Evolutionary conservation across 2,888 invertebrate species (phyloP).

Genomic region (Mythimna impura): DNA sequence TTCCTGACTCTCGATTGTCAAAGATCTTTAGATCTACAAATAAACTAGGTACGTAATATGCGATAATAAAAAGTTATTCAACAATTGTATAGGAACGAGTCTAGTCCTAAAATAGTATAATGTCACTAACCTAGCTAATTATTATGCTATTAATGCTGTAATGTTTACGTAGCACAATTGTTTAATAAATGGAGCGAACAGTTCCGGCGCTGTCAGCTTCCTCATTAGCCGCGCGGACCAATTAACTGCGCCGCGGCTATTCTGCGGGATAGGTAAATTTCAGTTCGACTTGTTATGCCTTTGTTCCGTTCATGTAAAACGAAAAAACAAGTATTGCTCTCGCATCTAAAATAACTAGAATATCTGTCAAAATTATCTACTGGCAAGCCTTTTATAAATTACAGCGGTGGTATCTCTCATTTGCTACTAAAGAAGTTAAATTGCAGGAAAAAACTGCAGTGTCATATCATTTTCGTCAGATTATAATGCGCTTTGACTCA

Average conservation of each 20-base stretch:
- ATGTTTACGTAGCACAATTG: conserved; percentile 85
- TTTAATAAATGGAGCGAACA: conserved; percentile 86
- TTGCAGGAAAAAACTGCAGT: conserved; percentile 15
- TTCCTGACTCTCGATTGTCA: background rate
- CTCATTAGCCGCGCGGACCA: conserved; percentile 87
- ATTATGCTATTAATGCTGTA: conserved; percentile 74
- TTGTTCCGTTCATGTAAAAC: conserved; percentile 50
- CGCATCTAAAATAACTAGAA: conserved; percentile 1
- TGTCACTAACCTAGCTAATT: conserved; percentile 59
- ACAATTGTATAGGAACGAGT: background rate
- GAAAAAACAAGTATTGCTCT: conserved; percentile 23
- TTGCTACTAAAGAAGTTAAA: background rate
- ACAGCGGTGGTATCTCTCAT: background rate
- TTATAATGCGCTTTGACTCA: conserved; percentile 40
- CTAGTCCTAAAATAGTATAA: conserved; percentile 51
- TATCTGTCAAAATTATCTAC: background rate
- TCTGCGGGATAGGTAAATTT: conserved; percentile 82
- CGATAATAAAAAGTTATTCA: background rate
- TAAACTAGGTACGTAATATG: background rate
- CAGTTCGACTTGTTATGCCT: conserved; percentile 57
- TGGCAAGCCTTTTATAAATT: background rate
- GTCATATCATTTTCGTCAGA: conserved; percentile 2
- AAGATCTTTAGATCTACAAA: background rate
- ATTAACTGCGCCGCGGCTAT: conserved; percentile 82
- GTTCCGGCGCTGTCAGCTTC: conserved; percentile 89